phyloP scores from a whole-genome alignment of 2,113 vertebrate genomes.

The Ictalurus furcatus region DNA sequence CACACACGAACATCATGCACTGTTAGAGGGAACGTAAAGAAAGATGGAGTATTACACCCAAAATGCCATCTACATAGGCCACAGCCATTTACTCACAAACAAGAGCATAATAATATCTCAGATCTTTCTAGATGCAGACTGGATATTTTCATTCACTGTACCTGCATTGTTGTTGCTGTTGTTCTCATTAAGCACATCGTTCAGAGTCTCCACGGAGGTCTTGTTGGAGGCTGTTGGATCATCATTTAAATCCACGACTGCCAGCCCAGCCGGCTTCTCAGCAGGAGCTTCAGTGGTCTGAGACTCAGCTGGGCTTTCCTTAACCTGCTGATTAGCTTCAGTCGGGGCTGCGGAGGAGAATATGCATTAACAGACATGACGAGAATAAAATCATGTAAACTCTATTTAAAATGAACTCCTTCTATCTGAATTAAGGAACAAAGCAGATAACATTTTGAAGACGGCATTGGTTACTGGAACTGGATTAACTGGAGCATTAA shows the following conservation, averaged over 20 bases:
- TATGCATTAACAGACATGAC: no score
- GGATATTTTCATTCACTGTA: neutral
- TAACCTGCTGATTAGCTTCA: neutral
- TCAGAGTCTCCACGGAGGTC: constrained; percentile 68
- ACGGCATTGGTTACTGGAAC: neutral
- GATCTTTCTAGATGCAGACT: neutral
- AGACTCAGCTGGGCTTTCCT: neutral
- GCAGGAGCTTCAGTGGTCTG: constrained; percentile 31
- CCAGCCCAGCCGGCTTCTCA: constrained; percentile 57
- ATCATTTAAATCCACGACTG: constrained; percentile 32
- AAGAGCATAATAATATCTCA: no score
- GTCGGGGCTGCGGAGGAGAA: neutral
- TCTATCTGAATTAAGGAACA: neutral
- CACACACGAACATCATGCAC: neutral
- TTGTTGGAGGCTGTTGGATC: constrained; percentile 58
- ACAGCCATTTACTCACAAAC: neutral
- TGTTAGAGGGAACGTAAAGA: neutral
- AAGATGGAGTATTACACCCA: neutral
- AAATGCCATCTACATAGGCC: neutral
- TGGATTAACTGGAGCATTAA: neutral
- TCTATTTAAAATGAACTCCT: neutral
- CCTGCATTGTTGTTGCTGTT: constrained; percentile 64
- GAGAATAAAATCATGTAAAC: neutral
- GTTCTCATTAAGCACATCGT: constrained; percentile 65
- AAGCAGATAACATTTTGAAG: neutral